phyloP scores from a whole-genome alignment of 2,797 vertebrate species.

The Threskiornis aethiopicus region DNA sequence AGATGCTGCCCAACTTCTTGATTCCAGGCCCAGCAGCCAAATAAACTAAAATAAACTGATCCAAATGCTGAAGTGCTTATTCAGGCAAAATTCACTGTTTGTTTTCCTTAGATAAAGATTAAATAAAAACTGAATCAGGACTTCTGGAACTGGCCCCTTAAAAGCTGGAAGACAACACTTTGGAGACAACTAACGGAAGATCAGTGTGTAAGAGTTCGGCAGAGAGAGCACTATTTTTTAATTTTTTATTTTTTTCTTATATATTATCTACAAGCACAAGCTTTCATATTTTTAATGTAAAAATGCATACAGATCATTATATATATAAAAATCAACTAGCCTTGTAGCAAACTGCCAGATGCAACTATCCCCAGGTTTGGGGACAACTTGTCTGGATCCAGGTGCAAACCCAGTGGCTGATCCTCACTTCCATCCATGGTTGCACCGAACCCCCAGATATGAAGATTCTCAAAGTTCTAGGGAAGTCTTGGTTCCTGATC shows the following conservation, averaged over 20 bases:
- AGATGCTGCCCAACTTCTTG: not conserved
- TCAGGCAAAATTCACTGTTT: not conserved
- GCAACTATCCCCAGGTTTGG: conserved; percentile 37
- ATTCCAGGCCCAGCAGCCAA: not conserved
- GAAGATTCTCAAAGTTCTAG: conserved; percentile 24
- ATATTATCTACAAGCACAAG: conserved; percentile 66
- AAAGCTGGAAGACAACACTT: not conserved
- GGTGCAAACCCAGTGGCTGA: conserved; percentile 16
- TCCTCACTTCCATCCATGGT: not conserved
- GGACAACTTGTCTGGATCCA: conserved; percentile 48
- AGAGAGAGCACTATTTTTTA: not conserved
- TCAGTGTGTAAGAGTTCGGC: not conserved
- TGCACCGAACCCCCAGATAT: not conserved
- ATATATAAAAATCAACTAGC: conserved; percentile 64
- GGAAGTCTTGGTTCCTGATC: conserved; percentile 39
- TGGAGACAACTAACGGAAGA: not conserved
- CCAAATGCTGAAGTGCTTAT: not conserved
- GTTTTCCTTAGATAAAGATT: not conserved
- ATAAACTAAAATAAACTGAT: not conserved
- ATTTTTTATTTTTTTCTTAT: conserved; percentile 33
- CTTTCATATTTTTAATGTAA: conserved; percentile 60
- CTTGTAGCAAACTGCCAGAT: conserved; percentile 46
- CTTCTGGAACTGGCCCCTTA: not conserved
- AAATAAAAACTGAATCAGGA: not conserved
- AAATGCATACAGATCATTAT: conserved; percentile 67